Evolutionary conservation across 2,888 invertebrate species (phyloP).

Genomic region (Herminia tarsipennalis): DNA sequence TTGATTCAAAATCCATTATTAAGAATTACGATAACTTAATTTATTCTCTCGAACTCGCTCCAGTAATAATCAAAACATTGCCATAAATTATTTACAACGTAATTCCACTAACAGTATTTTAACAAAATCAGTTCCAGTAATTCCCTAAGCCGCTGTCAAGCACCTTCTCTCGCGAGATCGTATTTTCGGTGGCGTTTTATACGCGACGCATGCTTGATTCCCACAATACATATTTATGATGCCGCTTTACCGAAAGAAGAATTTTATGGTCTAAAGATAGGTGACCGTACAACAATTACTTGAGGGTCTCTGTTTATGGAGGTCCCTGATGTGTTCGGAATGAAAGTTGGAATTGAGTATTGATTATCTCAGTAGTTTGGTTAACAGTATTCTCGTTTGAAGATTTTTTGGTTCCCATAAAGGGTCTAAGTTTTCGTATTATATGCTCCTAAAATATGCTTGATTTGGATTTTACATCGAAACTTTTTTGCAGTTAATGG

Average conservation of each 20-base stretch:
- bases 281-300: slow-evolving; percentile 65
- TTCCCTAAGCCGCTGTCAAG: slow-evolving; percentile 44
- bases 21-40: no score
- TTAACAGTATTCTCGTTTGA: not conserved
- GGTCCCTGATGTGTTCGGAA: slow-evolving; percentile 3
- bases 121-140: slow-evolving; percentile 40
- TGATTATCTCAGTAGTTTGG: slow-evolving; percentile 1
- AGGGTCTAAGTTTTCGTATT: no score
- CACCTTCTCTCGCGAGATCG: slow-evolving; percentile 75
- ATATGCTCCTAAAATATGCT: no score
- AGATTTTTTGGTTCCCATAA: no score
- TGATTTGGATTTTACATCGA: no score
- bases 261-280: slow-evolving; percentile 75
- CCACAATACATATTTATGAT: slow-evolving; percentile 84
- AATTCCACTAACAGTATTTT: not conserved
- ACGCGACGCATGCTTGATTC: slow-evolving; percentile 84
- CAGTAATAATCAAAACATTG: not conserved
- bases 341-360: slow-evolving; percentile 6
- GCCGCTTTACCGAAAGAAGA: slow-evolving; percentile 61
- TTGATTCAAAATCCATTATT: no score
- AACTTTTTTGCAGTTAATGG: no score
- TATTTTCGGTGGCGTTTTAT: slow-evolving; percentile 83
- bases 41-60: not conserved
- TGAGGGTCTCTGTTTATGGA: slow-evolving; percentile 50
- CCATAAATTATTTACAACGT: not conserved